Evolutionary conservation across 1,140 invertebrate genomes (phyloP).

Genomic region (Aradophagus sp.): DNA sequence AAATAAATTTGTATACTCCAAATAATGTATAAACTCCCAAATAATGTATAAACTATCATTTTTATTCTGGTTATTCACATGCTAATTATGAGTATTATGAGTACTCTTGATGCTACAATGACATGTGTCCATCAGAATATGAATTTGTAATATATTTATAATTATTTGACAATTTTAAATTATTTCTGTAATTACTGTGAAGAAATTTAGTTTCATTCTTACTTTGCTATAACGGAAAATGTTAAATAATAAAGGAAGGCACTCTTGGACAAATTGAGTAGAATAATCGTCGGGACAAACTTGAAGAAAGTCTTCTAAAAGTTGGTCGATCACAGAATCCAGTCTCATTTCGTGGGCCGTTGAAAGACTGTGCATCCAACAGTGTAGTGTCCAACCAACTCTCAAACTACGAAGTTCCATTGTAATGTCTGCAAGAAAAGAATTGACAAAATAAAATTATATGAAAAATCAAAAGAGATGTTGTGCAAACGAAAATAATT

Average conservation of each 20-base stretch:
- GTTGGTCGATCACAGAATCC: slow-evolving; percentile 90
- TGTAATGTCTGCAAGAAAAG: slow-evolving; percentile 84
- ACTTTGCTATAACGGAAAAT: slow-evolving; percentile 93
- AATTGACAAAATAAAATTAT: too few relatives aligned
- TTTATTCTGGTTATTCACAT: too few relatives aligned
- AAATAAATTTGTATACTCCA: too few relatives aligned
- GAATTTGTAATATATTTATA: too few relatives aligned
- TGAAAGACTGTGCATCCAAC: slow-evolving; percentile 92
- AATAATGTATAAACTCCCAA: too few relatives aligned
- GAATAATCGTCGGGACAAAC: slow-evolving; percentile 90
- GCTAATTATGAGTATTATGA: too few relatives aligned
- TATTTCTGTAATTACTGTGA: too few relatives aligned
- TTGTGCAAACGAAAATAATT: slow-evolving; percentile 19
- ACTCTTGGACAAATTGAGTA: slow-evolving; percentile 91
- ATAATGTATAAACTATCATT: too few relatives aligned
- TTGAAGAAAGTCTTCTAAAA: slow-evolving; percentile 92
- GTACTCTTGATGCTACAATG: too few relatives aligned
- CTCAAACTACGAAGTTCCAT: slow-evolving; percentile 87
- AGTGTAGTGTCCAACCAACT: slow-evolving; percentile 91
- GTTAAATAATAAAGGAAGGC: slow-evolving; percentile 90
- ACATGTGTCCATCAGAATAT: too few relatives aligned
- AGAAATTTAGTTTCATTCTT: slow-evolving; percentile 49
- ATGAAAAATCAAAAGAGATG: not conserved
- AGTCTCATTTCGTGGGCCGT: slow-evolving; percentile 88
- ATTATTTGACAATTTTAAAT: too few relatives aligned